A percentile compares a stretch with the other conserved stretches of the same genome.
Conservation (phyloP, 2,113 vertebrate genomes). For the Sterrhoptilus dennistouni region DNA sequence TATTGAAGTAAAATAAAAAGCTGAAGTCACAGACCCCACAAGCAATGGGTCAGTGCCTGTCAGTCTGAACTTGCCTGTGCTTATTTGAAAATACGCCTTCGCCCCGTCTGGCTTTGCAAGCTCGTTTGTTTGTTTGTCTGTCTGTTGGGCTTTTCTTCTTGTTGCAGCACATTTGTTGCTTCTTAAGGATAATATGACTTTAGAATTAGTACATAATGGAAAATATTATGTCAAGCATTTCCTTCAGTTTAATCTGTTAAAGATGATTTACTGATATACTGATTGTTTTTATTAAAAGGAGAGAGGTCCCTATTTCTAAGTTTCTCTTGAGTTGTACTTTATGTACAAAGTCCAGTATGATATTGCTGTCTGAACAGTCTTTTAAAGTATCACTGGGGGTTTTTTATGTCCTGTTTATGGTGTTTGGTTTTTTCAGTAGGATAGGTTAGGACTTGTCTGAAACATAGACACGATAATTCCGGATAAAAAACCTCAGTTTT, state of each 20-base stretch:
- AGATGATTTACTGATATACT: background rate
- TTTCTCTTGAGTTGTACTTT: background rate
- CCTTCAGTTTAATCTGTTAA: conserved; percentile 1
- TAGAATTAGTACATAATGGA: conserved; percentile 1
- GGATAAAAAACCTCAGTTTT: background rate
- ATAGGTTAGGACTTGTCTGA: background rate
- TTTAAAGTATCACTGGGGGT: background rate
- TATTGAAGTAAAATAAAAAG: background rate
- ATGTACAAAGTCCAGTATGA: background rate
- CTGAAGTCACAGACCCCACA: background rate
- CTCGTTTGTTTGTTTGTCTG: background rate
- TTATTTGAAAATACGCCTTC: background rate
- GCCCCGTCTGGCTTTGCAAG: background rate
- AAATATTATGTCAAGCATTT: background rate
- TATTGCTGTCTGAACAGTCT: background rate
- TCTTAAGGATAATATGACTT: background rate
- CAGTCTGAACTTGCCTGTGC: background rate
- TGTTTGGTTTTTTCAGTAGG: background rate
- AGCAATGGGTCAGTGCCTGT: background rate
- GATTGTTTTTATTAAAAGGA: background rate
- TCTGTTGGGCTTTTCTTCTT: background rate
- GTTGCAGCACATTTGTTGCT: background rate
- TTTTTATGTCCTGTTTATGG: background rate
- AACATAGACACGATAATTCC: background rate
- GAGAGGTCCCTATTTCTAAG: background rate